Evolutionary conservation across 1,140 invertebrate genomes (phyloP).

Genomic region (Musca vetustissima): DNA sequence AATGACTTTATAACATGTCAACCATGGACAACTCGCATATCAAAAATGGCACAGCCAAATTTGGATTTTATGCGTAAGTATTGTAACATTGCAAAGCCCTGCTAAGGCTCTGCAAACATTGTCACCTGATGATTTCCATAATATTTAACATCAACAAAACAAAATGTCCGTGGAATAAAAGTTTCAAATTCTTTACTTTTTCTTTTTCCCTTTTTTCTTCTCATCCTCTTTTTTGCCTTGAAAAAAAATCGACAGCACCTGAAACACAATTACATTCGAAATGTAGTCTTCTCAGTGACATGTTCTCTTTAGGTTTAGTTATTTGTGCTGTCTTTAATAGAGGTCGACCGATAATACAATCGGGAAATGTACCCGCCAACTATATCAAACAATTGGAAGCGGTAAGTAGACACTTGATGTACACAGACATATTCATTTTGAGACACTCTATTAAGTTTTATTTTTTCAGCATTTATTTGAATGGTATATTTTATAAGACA

Average conservation of each 20-base stretch:
- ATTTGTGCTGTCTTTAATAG: slow-evolving; percentile 90
- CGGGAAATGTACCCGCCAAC: slow-evolving; percentile 81
- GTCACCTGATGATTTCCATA: no score
- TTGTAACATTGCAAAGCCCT: background rate
- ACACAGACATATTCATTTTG: no score
- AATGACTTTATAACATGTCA: slow-evolving; percentile 71
- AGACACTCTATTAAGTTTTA: no score
- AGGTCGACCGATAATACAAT: slow-evolving; percentile 82
- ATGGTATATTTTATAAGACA: no score
- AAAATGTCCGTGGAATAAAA: no score
- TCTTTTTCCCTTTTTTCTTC: slow-evolving; percentile 9
- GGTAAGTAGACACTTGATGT: slow-evolving; percentile 64
- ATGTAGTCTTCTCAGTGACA: slow-evolving; percentile 86
- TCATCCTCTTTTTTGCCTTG: background rate
- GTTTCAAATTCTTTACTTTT: background rate
- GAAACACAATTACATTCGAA: slow-evolving; percentile 83
- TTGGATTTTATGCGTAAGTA: slow-evolving; percentile 84
- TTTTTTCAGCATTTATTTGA: no score
- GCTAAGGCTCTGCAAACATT: no score
- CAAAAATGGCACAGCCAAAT: slow-evolving; percentile 92
- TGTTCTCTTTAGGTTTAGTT: slow-evolving; percentile 93
- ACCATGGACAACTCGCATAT: slow-evolving; percentile 83
- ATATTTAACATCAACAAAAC: no score
- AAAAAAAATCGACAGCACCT: slow-evolving; percentile 67
- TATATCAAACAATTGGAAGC: slow-evolving; percentile 89